Percentiles rank a stretch among this genome's conserved stretches.
These are phyloP conservation scores for Torymus tubicola DNA, from an alignment of 2,888 invertebrate genomes.

Conservation along the genomic window DNA sequence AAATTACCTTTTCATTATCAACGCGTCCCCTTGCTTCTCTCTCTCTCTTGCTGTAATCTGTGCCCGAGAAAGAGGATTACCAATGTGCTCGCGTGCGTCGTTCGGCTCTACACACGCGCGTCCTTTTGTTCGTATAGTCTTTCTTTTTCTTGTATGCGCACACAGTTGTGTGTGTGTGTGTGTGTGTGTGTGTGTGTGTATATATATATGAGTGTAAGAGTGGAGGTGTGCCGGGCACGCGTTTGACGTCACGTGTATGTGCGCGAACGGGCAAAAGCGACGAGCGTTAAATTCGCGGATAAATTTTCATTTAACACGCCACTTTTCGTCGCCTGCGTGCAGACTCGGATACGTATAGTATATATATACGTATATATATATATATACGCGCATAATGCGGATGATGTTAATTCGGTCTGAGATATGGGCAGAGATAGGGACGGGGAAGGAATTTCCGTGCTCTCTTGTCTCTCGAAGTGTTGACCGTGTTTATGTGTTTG, in stretches of 20 bases:
- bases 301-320: slow-evolving; percentile 52
- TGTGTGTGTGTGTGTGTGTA: too few species aligned
- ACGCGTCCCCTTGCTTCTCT: neutral
- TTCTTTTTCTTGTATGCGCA: neutral
- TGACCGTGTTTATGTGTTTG: too few species aligned
- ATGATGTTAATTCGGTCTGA: slow-evolving; percentile 14
- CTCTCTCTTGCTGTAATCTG: slow-evolving; percentile 28
- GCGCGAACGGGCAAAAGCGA: neutral
- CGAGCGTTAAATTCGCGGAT: slow-evolving; percentile 43
- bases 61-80: slow-evolving; percentile 42
- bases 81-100: neutral
- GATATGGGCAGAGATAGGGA: neutral
- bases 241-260: neutral
- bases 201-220: too few species aligned
- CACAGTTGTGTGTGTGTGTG: too few species aligned
- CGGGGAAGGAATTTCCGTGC: neutral
- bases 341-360: neutral
- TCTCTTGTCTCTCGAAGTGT: too few species aligned
- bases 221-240: too few species aligned
- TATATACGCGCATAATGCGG: neutral
- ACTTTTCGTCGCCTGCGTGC: slow-evolving; percentile 11
- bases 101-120: neutral
- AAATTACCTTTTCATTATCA: slow-evolving; percentile 58
- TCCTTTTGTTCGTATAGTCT: slow-evolving; percentile 9
- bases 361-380: slow-evolving; percentile 4